These are phyloP conservation scores for Tupiocoris notatus DNA, from an alignment of 2,888 invertebrate species.

Conservation along the genomic window DNA sequence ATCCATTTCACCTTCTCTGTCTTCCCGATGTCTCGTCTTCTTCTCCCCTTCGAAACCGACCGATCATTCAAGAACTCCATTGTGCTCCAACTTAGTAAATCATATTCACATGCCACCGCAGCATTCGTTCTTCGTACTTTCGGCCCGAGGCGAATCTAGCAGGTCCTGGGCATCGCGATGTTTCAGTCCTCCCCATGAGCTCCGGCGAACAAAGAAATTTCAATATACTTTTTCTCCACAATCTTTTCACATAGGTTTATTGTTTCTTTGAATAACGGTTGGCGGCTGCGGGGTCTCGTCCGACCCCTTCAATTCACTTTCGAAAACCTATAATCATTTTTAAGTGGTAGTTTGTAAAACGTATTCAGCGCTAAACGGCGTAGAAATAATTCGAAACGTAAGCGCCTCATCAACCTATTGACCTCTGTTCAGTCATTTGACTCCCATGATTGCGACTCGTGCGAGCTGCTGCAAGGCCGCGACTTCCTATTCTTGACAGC, in stretches of 20 bases:
- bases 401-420: neutral
- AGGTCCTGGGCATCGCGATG: neutral
- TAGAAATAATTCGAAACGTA: neutral
- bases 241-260: neutral
- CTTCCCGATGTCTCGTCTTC: neutral
- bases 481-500: neutral
- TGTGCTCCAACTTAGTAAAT: neutral
- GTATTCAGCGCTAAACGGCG: neutral
- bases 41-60: neutral
- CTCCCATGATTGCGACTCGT: neutral
- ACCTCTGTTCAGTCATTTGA: neutral
- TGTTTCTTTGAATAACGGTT: neutral
- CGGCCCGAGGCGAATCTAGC: neutral
- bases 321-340: neutral
- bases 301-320: neutral
- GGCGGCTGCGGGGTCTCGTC: too few relatives aligned
- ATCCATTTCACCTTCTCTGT: neutral
- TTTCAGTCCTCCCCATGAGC: neutral
- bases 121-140: neutral
- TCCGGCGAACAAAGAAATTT: neutral
- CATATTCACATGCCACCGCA: neutral
- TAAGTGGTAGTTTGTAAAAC: neutral
- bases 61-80: neutral
- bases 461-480: neutral
- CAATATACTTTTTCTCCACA: neutral